Base-by-base conservation (phyloP, 2,797 vertebrate species). In the Betta splendens region DNA sequence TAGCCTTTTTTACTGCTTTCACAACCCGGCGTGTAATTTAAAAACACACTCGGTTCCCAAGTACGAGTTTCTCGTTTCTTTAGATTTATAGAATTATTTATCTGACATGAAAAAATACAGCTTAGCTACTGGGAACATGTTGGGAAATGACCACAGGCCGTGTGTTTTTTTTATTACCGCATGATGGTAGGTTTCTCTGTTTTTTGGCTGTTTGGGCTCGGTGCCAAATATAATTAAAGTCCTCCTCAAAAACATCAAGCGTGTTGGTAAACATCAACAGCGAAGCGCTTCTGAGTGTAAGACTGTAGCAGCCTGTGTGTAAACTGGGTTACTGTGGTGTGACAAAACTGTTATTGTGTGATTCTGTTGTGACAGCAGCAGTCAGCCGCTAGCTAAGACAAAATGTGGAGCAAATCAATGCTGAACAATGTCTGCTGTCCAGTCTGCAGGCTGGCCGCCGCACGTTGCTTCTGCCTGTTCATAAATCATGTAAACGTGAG, bases 391-490 rank as follows among this genome's bases (percentile, higher is more conserved):
- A 47, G 57, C 56, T 45, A 17, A 57, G 38, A 72, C 42, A 74
- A n/a, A 78, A 85, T 75, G 64, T 79, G 52, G 78, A 75, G 58
- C 78, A 82, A 82, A 84, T 86, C 83, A 73, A 80, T 84, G 25
- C 29, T 37, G 15, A 26, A 26, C 53, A 37, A 81, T 79, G 65
- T 25, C 75, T 18, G 75, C 43, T 17, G 52, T 22, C 57, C 47
- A 39, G 39, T 64, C 47, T 62, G 29, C 55, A 37, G 64, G n/a
- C 9, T 10, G 20, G 25, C 42, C 40, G 69, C 28, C 55, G 40
- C 45, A 46, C 8, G 36, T 22, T 2, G 18, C 42, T 42, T n/a
- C 9, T 29, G 9, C 43, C 12, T 18, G 25, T 39, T 9, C 54
- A 43, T 32, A 3, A 29, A 7, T 52, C 13, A 50, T 46, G 56